Evolutionary conservation across 2,797 vertebrate genomes (phyloP).

Genomic region (Pyrocephalus nanus): DNA sequence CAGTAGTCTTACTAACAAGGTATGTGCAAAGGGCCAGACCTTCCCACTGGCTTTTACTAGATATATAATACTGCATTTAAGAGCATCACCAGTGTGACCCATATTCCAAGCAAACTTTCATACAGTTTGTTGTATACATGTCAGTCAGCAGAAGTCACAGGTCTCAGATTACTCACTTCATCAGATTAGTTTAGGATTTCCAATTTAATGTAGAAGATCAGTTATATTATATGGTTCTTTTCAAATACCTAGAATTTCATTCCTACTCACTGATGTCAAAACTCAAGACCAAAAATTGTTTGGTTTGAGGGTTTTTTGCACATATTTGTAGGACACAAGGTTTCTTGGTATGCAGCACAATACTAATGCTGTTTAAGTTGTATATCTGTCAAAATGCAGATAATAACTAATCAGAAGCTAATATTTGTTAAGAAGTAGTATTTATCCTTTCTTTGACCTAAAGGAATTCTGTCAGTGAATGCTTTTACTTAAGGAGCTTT

Average conservation of each 20-base stretch:
- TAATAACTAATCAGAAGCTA: neutral
- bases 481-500: neutral
- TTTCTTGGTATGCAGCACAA: neutral
- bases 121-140: neutral
- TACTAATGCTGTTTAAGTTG: neutral
- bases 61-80: neutral
- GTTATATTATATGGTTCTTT: neutral
- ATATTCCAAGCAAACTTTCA: neutral
- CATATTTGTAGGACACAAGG: neutral
- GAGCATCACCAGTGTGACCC: neutral
- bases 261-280: neutral
- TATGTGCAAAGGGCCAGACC: neutral
- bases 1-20: neutral
- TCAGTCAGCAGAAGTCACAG: neutral
- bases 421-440: neutral
- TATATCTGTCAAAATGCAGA: neutral
- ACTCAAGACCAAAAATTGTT: neutral
- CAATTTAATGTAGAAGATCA: neutral
- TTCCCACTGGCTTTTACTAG: neutral
- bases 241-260: neutral
- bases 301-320: neutral
- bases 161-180: neutral
- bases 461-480: neutral
- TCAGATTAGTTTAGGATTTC: neutral
- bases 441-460: neutral